Conservation (phyloP, 2,888 invertebrate genomes). For the Myopa testacea region DNA sequence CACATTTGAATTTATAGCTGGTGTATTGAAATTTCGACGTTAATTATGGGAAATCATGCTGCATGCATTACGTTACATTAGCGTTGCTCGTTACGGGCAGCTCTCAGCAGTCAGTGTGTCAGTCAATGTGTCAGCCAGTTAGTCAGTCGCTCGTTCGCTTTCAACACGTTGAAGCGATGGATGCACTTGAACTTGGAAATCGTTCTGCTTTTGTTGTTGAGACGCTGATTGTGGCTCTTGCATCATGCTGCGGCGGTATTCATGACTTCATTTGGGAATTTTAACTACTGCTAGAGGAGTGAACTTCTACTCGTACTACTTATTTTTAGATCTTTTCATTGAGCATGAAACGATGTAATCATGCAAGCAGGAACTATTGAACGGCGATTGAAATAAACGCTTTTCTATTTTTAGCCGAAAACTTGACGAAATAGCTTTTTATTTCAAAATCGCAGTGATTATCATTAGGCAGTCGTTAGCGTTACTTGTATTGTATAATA, state of each 20-base stretch:
- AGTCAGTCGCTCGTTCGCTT: background rate
- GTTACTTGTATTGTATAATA: no score
- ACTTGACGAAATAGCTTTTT: background rate
- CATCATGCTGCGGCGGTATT: background rate
- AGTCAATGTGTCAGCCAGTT: conserved; percentile 11
- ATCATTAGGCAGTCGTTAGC: background rate
- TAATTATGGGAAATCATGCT: background rate
- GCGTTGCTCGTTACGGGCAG: background rate
- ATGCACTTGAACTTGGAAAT: conserved; percentile 25
- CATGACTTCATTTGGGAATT: conserved; percentile 25
- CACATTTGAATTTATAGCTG: background rate
- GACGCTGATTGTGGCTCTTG: background rate
- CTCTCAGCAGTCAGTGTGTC: background rate
- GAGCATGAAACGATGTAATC: background rate
- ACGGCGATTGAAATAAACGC: background rate
- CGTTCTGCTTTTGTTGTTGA: conserved; percentile 1
- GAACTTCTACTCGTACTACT: background rate
- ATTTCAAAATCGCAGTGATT: background rate
- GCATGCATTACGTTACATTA: background rate
- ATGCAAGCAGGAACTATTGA: background rate
- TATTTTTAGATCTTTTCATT: background rate
- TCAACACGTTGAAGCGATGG: background rate
- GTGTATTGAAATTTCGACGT: conserved; percentile 8
- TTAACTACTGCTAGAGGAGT: background rate
- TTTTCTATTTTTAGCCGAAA: background rate